These are phyloP conservation scores for Pseudanteris insignis DNA, from an alignment of 2,888 invertebrate species.

Conservation along the genomic window DNA sequence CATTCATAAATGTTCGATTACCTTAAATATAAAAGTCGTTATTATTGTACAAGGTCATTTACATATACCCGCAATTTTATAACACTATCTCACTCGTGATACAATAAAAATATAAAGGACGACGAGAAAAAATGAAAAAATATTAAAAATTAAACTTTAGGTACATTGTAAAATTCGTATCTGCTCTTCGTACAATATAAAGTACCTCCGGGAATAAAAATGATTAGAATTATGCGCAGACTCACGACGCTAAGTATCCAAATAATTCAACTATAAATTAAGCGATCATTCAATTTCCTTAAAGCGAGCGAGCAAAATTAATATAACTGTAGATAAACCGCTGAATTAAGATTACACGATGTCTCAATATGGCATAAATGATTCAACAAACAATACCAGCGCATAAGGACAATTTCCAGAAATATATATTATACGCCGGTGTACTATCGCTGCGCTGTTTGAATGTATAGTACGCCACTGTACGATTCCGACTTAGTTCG, in stretches of 20 bases:
- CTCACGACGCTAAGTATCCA: neutral
- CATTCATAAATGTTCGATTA: constrained; percentile 7
- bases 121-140: too few species aligned
- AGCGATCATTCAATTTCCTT: neutral
- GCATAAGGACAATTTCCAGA: constrained; percentile 35
- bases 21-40: constrained; percentile 28
- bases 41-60: constrained; percentile 23
- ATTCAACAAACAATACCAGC: constrained; percentile 36
- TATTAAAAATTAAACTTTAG: too few species aligned
- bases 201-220: neutral
- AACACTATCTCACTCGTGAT: constrained; percentile 25
- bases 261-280: neutral
- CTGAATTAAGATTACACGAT: constrained; percentile 35
- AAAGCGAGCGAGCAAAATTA: constrained; percentile 13
- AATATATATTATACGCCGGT: constrained; percentile 38
- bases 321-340: constrained; percentile 34
- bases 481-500: constrained; percentile 40
- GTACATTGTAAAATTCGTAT: too few species aligned
- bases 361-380: constrained; percentile 40
- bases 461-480: constrained; percentile 32
- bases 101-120: too few species aligned
- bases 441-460: constrained; percentile 10
- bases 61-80: constrained; percentile 27
- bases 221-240: neutral
- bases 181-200: too few species aligned